Conservation (phyloP, 2,888 invertebrate species). For the Aelia acuminata region DNA sequence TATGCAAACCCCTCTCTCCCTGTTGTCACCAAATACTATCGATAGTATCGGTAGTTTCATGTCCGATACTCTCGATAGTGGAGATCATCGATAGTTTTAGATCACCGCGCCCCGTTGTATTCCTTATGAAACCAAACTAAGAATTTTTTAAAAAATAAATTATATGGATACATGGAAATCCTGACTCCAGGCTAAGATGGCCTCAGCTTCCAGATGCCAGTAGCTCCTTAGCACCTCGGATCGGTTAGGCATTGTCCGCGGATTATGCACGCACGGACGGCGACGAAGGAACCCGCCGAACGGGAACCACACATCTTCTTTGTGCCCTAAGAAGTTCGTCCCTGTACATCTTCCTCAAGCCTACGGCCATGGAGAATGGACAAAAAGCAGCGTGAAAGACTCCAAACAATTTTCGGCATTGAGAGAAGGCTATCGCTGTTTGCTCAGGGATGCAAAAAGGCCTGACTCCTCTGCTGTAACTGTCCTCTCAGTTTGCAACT, state of each 20-base stretch:
- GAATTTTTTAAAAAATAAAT: too few species aligned
- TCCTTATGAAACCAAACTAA: too few species aligned
- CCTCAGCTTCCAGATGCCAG: too few species aligned
- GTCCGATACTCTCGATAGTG: too few species aligned
- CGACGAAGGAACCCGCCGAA: not conserved
- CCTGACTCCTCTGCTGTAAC: not conserved
- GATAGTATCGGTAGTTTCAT: too few species aligned
- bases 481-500: not conserved
- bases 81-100: too few species aligned
- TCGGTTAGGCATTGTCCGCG: not conserved
- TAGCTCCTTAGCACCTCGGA: not conserved
- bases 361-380: not conserved
- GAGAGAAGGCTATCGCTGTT: not conserved
- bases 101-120: too few species aligned
- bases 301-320: conserved; percentile 16
- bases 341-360: not conserved
- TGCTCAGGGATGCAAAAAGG: not conserved
- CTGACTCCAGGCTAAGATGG: too few species aligned
- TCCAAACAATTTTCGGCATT: conserved; percentile 1
- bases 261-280: conserved; percentile 8
- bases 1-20: too few species aligned
- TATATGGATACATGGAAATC: too few species aligned
- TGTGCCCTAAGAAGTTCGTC: not conserved
- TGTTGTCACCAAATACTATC: too few species aligned
- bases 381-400: not conserved